A percentile compares a stretch with the other conserved stretches of the same genome.
Conservation (phyloP, 1,140 invertebrate species). For the Caerostris extrusa region DNA sequence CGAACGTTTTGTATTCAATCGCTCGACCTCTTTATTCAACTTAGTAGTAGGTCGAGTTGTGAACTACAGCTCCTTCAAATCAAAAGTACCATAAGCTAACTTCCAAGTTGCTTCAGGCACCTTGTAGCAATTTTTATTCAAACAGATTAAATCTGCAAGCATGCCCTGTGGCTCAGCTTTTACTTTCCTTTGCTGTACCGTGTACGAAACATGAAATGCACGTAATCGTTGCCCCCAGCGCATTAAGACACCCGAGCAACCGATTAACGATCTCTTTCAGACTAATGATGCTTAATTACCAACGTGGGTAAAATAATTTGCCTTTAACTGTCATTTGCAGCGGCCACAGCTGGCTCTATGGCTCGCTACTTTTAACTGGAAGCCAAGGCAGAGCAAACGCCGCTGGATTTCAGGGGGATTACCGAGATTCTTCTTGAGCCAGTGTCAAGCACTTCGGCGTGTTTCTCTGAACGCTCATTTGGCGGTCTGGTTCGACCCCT, state of each 20-base stretch:
- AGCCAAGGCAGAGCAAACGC: neutral
- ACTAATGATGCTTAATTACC: conserved; percentile 68
- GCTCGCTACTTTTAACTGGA: conserved; percentile 31
- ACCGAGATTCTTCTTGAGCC: neutral
- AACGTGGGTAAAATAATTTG: conserved; percentile 67
- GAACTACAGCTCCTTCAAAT: too few relatives aligned
- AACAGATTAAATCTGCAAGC: neutral
- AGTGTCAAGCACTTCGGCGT: neutral
- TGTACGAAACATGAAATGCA: neutral
- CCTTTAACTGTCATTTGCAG: conserved; percentile 67
- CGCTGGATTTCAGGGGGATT: neutral
- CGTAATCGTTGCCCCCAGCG: neutral
- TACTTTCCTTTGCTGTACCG: neutral
- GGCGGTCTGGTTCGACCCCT: too few relatives aligned
- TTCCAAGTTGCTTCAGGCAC: too few relatives aligned
- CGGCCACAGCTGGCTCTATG: conserved; percentile 5
- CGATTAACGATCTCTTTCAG: conserved; percentile 62
- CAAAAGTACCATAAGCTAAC: too few relatives aligned
- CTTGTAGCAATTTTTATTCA: too few relatives aligned
- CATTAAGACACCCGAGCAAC: conserved; percentile 30
- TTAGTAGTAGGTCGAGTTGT: too few relatives aligned
- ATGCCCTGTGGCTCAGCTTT: neutral
- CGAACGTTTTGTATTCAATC: too few relatives aligned
- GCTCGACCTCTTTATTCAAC: too few relatives aligned
- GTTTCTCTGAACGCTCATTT: neutral